Evolutionary conservation across 1,140 invertebrate species (phyloP).

Genomic region (Mya arenaria): DNA sequence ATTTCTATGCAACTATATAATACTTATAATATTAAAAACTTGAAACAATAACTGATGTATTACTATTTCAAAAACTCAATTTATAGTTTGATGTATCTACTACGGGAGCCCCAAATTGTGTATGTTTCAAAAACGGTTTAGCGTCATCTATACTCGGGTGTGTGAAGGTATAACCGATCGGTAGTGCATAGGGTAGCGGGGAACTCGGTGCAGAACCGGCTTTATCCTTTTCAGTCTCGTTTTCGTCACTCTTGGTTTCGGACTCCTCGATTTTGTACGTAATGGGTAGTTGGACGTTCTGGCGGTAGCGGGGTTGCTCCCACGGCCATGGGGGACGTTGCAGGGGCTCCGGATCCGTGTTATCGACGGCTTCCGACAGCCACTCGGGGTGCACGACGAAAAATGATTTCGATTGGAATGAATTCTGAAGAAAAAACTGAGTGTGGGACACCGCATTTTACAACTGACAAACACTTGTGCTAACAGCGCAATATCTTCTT

Average conservation of each 20-base stretch:
- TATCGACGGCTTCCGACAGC: conserved; percentile 57
- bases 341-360: conserved; percentile 57
- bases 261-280: conserved; percentile 18
- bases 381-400: conserved; percentile 67
- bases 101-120: conserved; percentile 37
- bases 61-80: conserved; percentile 15
- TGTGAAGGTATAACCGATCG: conserved; percentile 40
- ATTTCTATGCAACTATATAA: too few relatives aligned
- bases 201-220: not conserved
- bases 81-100: conserved; percentile 45
- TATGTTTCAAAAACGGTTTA: conserved; percentile 38
- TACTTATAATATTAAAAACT: too few relatives aligned
- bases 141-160: conserved; percentile 43
- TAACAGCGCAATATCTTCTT: not conserved
- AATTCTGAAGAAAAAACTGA: conserved; percentile 57
- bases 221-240: not conserved
- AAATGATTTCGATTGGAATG: conserved; percentile 58
- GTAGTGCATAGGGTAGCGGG: not conserved
- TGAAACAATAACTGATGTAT: too few relatives aligned
- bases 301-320: conserved; percentile 68
- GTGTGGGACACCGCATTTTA: not conserved
- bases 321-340: conserved; percentile 66
- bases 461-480: not conserved
- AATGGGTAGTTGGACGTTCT: conserved; percentile 58
- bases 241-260: conserved; percentile 1